Evolutionary conservation across 2,888 invertebrate species (phyloP), one percentile per base, ranked within the genome.

Genomic region (Idaea aversata): DNA sequence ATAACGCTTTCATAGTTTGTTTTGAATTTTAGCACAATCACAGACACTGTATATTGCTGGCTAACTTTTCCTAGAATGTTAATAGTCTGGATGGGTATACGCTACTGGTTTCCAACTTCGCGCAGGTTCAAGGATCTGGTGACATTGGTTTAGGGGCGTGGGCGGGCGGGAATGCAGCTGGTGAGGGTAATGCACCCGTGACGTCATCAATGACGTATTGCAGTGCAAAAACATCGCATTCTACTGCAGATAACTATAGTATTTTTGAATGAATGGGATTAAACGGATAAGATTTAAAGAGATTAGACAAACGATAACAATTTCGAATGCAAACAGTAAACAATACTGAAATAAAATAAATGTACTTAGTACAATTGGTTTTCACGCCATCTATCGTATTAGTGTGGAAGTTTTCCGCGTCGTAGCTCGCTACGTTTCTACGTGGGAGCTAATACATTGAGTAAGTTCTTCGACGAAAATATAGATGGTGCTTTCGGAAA

Each of bases 101-200:
- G 47, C 47, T 47, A 59, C 36, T 58, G 58, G 58, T 58, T 15
- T 47, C 47, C 5, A 62, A 70, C 74, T 74, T 71, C 65, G 71
- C 70, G 72, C 73, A 75, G 77, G 80, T 81, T 85, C 82, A 84
- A 85, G 83, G 84, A 81, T 81, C 69, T 72, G 71, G 70, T 76
- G 82, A 80, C 82, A 82, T 82, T 85, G 83, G 78, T 75, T 77
- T 77, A 80, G 78, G 71, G 72, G 77, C 70, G 86, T 82, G 79
- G 84, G 86, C 81, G 85, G 82, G 83, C 81, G 82, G 80, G 70
- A 69, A 77, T 76, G 77, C 71, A 74, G 74, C 73, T 74, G 73
- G 64, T 79, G 66, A 76, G 88, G 86, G 83, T 84, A 85, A 78
- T 87, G 89, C 86, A 87, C 91, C 76, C 78, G 77, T 86, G 83